Evolutionary conservation across 2,888 invertebrate species (phyloP), one percentile per base, ranked within the genome.

Genomic region (Gari tellinella): DNA sequence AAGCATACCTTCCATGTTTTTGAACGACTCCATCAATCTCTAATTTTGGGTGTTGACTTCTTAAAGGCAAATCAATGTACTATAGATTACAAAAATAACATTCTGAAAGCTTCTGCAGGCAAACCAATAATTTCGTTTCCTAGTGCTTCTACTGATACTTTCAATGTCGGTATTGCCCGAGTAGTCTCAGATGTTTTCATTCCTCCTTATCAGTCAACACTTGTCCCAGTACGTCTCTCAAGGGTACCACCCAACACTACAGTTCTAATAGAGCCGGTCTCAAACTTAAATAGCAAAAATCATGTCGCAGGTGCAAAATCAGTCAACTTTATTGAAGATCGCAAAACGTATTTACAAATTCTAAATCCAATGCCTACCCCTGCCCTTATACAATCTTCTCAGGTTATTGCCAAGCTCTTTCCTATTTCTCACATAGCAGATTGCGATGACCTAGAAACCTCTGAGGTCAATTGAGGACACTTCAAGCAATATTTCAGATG

Each of bases 231-330:
- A 1, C 41, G 56, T 25, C 26, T 56, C 15, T 56, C 41, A 8
- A 56, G 38, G 21, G 43, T 56, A 1, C 56, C 56, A 56, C 40
- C 40, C 19, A 23, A 43, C 26, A 5, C 25, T 1, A 15, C 26
- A 25, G 56, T 43, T 43, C 43, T 56, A 15, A 38, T 56, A 5
- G 56, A 56, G 21, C 56, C 56, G 14, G 43, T 56, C 3, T n/a
- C 43, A 25, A 56, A 23, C 21, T 56, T 56, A 56, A 25, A 38
- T 14, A 40, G 41, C 1, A 25, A 19, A 14, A 38, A 43, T 15
- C 8, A 10, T 43, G 25, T 56, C 21, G 52, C 56, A 3, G 41
- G 56, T 43, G 37, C 56, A 2, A n/a, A 37, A 2, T 31, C 52
- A 37, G 14, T 52, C 17, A 37, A 37, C 7, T 7, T 15, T 31